Evolutionary conservation across 2,113 vertebrate genomes (phyloP), one percentile per base, ranked within the genome.

Genomic region (Carassius gibelio): DNA sequence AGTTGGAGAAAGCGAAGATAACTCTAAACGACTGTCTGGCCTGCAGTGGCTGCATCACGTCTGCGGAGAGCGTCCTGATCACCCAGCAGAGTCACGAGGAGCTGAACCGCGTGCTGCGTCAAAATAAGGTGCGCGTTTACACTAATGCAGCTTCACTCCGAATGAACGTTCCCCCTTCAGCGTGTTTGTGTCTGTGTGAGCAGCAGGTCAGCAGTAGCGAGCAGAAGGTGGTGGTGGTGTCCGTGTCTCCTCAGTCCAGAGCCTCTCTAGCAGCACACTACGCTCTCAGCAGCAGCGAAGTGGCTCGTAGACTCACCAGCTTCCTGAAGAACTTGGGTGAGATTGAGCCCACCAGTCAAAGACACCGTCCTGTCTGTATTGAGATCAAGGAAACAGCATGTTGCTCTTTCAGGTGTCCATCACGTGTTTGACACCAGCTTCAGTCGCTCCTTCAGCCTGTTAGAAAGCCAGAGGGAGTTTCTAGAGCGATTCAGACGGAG

Each of bases 31-130:
- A 99, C 92, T 99, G 98, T 74, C 90, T 99, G 90, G 98, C 98
- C 0, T 99, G 98, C 87, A 99, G 98, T 1, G 98, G 98, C 89
- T 99, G 98, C 30, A 95, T 99, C 86, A 99, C 98, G 0, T 99
- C 98, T 0, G 98, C 98, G 0, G 98, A 99, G 92, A 99, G 96
- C 0, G 94, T 99, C 34, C 91, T 99, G 5, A 95, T 99, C 89
- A 94, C 95, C 0, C 97, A 99, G 83, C 98, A 99, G 93, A 99
- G 98, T 91, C 97, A 98, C 0, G 94, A 95, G 75, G 97, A 99
- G 84, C 92, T 99, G 9, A 92, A 92, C 88, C 97, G 92, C 84
- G 91, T 96, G 38, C 94, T 99, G 4, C 84, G 84, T 0, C 92
- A 89, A 19, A 99, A 99, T 87, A 94, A 96, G 94, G 97, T 99